Conservation (phyloP, 2,888 invertebrate species). For the Syritta pipiens region DNA sequence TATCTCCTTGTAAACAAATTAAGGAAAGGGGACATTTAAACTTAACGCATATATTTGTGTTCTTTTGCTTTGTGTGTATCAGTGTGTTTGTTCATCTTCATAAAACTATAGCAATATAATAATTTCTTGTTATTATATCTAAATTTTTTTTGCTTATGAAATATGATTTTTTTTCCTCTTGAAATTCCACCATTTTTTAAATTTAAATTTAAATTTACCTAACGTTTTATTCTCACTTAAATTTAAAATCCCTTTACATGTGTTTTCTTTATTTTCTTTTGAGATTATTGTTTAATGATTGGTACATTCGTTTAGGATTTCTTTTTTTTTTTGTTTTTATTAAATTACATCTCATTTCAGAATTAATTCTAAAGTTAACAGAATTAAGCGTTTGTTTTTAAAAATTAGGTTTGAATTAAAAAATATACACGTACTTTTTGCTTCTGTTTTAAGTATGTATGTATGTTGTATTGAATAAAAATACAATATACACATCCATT, state of each 20-base stretch:
- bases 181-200: slow-evolving; percentile 54
- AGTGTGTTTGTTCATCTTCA: slow-evolving; percentile 32
- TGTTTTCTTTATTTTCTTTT: slow-evolving; percentile 26
- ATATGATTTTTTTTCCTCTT: slow-evolving; percentile 35
- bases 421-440: slow-evolving; percentile 61
- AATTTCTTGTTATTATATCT: slow-evolving; percentile 34
- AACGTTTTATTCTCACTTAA: slow-evolving; percentile 44
- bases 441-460: slow-evolving; percentile 18
- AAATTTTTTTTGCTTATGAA: slow-evolving; percentile 29
- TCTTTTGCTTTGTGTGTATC: slow-evolving; percentile 54
- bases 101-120: slow-evolving; percentile 57
- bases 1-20: slow-evolving; percentile 1
- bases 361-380: slow-evolving; percentile 59
- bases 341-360: slow-evolving; percentile 42
- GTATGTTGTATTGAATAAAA: slow-evolving; percentile 51
- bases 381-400: slow-evolving; percentile 65
- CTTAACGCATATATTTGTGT: slow-evolving; percentile 48
- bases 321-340: slow-evolving; percentile 42
- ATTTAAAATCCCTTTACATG: slow-evolving; percentile 45
- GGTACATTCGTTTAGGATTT: slow-evolving; percentile 64
- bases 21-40: slow-evolving; percentile 10
- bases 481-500: slow-evolving; percentile 53
- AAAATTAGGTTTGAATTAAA: slow-evolving; percentile 61
- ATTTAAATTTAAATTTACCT: slow-evolving; percentile 54
- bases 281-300: slow-evolving; percentile 65